Conservation (phyloP, 2,888 invertebrate genomes). For the Chydorus sphaericus region DNA sequence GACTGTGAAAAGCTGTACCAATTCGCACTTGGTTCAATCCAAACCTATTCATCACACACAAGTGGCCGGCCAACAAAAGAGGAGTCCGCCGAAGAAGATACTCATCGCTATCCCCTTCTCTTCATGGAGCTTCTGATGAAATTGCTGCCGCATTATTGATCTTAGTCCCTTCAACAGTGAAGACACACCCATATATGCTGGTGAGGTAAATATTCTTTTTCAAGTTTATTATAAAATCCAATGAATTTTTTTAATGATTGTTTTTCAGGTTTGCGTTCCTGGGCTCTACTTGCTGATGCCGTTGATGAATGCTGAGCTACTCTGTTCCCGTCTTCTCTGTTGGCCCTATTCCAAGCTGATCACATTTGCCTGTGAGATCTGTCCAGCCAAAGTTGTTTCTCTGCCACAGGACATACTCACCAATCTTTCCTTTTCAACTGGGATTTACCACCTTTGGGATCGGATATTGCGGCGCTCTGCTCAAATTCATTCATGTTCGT, state of each 20-base stretch:
- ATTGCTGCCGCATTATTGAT: slow-evolving; percentile 37
- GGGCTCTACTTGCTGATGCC: slow-evolving; percentile 57
- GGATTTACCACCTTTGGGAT: slow-evolving; percentile 44
- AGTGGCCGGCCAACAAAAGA: slow-evolving; percentile 22
- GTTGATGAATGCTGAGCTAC: slow-evolving; percentile 50
- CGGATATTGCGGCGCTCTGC: slow-evolving; percentile 40
- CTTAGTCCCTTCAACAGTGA: slow-evolving; percentile 26
- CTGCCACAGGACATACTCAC: slow-evolving; percentile 37
- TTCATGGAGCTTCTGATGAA: slow-evolving; percentile 59
- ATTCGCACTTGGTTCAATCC: slow-evolving; percentile 49
- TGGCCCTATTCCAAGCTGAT: slow-evolving; percentile 47
- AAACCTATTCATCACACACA: slow-evolving; percentile 39
- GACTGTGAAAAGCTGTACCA: slow-evolving; percentile 50
- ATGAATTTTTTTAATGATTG: slow-evolving; percentile 24
- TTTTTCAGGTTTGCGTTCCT: slow-evolving; percentile 46
- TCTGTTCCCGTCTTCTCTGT: slow-evolving; percentile 53
- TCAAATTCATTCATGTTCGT: slow-evolving; percentile 45
- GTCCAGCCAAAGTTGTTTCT: slow-evolving; percentile 39
- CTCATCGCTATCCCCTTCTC: slow-evolving; percentile 55
- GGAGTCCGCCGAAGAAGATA: slow-evolving; percentile 48
- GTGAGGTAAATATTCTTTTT: slow-evolving; percentile 21
- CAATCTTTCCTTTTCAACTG: slow-evolving; percentile 39
- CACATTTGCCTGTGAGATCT: slow-evolving; percentile 46
- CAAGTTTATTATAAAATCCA: background rate
- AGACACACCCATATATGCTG: slow-evolving; percentile 24